phyloP scores from a whole-genome alignment of 2,113 vertebrate genomes.

The Periophthalmodon schlosseri region DNA sequence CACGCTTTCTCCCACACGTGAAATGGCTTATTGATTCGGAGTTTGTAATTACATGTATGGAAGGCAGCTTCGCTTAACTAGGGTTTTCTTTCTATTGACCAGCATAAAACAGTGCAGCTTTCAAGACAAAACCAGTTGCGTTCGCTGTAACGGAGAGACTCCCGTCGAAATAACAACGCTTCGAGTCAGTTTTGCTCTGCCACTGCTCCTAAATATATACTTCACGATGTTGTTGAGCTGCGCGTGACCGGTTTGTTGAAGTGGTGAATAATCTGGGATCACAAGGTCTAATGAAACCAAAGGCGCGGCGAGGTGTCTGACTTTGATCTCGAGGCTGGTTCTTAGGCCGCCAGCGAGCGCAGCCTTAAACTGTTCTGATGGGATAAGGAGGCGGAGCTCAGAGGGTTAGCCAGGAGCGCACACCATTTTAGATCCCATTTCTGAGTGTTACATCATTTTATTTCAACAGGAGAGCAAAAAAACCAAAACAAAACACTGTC shows the following conservation, averaged over 20 bases:
- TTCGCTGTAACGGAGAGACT: background rate
- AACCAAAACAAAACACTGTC: conserved; percentile 41
- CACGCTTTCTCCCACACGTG: conserved; percentile 28
- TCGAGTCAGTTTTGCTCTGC: background rate
- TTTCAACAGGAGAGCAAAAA: conserved; percentile 27
- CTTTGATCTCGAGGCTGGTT: conserved; percentile 59
- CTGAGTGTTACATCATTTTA: conserved; percentile 67
- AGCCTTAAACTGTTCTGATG: conserved; percentile 45
- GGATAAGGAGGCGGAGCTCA: conserved; percentile 4
- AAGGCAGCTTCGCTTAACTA: conserved; percentile 18
- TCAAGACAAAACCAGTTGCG: background rate
- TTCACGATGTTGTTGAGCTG: conserved; percentile 9
- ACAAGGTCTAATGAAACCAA: conserved; percentile 56
- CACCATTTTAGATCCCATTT: conserved; percentile 57
- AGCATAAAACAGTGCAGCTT: conserved; percentile 23
- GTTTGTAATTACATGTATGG: conserved; percentile 42
- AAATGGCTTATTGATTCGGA: conserved; percentile 59
- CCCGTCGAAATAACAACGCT: background rate
- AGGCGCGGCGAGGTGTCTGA: conserved; percentile 34
- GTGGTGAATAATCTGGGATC: conserved; percentile 49
- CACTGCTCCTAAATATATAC: conserved; percentile 17
- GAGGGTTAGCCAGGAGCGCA: conserved; percentile 21
- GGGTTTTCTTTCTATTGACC: conserved; percentile 2
- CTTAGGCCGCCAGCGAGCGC: conserved; percentile 31
- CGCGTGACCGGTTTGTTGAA: conserved; percentile 34